Base-by-base conservation (phyloP, 2,797 vertebrate genomes). In the Leptodactylus fallax region DNA sequence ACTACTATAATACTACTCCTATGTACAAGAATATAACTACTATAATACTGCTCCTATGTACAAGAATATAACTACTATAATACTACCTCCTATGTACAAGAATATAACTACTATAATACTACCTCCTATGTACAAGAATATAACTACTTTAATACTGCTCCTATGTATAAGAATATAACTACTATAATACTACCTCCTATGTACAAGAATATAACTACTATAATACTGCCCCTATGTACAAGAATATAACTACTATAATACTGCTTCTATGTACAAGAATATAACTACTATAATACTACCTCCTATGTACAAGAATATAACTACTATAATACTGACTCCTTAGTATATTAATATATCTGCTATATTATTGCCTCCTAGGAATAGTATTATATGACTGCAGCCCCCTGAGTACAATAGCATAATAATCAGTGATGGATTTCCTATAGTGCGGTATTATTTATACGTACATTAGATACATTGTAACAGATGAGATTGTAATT, bases 101-200 rank as follows among this genome's bases (percentile, higher is more conserved):
- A 71, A 45, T 36, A 71, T 36, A 71, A 45, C 13, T 71, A 71
- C 67, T 36, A 17, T 71, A 45, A 45, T 71, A 71, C 6, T 71
- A 27, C 25, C 45, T n/a, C 45, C 36, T 51, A 74, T 51, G 5
- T 74, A n/a, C 45, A 74, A n/a, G 71, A 49, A 74, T 74, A 74
- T 74, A 74, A 72, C 69, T 72, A 67, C 65, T 67, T 27, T 67
- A 67, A 67, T 67, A 67, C 65, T 67, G 65, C 65, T 12, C 63
- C 61, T 63, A 63, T 63, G n/a, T 63, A 63, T 8, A 63, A 63
- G n/a, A 63, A 63, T 63, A 63, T 63, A 63, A 63, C 61, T 63
- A 63, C 61, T 63, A 63, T 63, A 63, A 63, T 63, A 63, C 61
- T 63, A 21, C 61, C 61, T 23, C 61, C 61, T 63, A 23, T 63